Evolutionary conservation across 2,888 invertebrate genomes (phyloP).

Genomic region (Brassicogethes aeneus): DNA sequence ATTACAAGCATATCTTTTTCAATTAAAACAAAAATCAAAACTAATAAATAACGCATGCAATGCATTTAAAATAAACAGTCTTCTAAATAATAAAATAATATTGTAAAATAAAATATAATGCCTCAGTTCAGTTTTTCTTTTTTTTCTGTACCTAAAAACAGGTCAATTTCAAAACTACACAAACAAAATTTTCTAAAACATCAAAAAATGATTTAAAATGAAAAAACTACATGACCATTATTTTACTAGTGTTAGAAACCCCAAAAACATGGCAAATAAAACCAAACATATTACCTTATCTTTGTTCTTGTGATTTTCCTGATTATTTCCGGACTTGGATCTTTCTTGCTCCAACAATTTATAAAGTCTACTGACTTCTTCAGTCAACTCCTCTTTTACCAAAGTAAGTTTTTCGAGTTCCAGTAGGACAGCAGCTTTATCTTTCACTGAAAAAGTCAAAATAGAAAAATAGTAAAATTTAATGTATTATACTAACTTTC

Average conservation of each 20-base stretch:
- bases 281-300: slow-evolving; percentile 31
- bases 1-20: too few species aligned
- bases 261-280: too few species aligned
- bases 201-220: too few species aligned
- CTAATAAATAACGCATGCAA: too few species aligned
- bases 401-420: slow-evolving; percentile 62
- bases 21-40: too few species aligned
- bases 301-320: slow-evolving; percentile 47
- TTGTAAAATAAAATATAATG: too few species aligned
- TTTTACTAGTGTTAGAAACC: too few species aligned
- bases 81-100: too few species aligned
- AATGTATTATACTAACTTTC: slow-evolving; percentile 29
- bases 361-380: slow-evolving; percentile 58
- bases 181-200: slow-evolving; percentile 2
- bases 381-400: slow-evolving; percentile 63
- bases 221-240: too few species aligned
- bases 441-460: slow-evolving; percentile 68
- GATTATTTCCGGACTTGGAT: slow-evolving; percentile 38
- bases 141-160: too few species aligned
- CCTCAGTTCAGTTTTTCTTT: too few species aligned
- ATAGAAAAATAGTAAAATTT: slow-evolving; percentile 6
- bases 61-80: too few species aligned
- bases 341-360: slow-evolving; percentile 68
- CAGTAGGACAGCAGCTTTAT: slow-evolving; percentile 64
- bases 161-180: slow-evolving; percentile 3